These are phyloP conservation scores for Pseudocheirus occidentalis DNA, from an alignment of 2,797 vertebrate species.

Conservation along the genomic window DNA sequence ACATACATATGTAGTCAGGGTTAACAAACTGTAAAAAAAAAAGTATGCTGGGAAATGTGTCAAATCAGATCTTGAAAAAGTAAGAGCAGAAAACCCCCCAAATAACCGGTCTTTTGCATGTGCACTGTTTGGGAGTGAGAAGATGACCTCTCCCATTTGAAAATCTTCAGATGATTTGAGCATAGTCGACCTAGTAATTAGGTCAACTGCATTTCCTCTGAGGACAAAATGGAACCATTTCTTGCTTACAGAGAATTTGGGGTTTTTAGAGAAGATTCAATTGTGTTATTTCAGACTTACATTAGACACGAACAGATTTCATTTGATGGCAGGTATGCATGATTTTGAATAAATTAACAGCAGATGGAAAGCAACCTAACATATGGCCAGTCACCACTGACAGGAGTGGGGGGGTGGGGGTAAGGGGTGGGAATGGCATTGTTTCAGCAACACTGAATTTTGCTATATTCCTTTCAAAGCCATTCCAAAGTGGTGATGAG, in stretches of 20 bases:
- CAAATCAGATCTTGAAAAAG: not conserved
- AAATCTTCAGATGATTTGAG: slow-evolving; percentile 29
- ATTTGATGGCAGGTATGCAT: not conserved
- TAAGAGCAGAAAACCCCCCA: slow-evolving; percentile 30
- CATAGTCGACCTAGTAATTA: slow-evolving; percentile 43
- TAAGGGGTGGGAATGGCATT: not conserved
- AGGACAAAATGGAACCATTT: slow-evolving; percentile 33
- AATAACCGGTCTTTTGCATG: not conserved
- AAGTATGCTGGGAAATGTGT: not conserved
- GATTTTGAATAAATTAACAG: accelerated
- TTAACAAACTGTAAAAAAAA: slow-evolving; percentile 45
- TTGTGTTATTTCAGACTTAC: slow-evolving; percentile 35
- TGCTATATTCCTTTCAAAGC: not conserved
- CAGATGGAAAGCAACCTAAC: slow-evolving; percentile 26
- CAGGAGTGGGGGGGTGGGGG: too few relatives aligned
- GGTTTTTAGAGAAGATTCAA: slow-evolving; percentile 5
- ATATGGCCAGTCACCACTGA: slow-evolving; percentile 2
- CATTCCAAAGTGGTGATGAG: slow-evolving; percentile 3
- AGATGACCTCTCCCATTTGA: slow-evolving; percentile 27
- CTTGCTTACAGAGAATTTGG: not conserved
- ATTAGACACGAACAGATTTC: not conserved
- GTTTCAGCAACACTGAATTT: slow-evolving; percentile 22
- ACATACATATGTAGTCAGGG: not conserved
- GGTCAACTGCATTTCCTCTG: not conserved
- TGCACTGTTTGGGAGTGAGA: slow-evolving; percentile 10